phyloP scores from a whole-genome alignment of 2,113 vertebrate species.

The Thinocorus orbignyianus region DNA sequence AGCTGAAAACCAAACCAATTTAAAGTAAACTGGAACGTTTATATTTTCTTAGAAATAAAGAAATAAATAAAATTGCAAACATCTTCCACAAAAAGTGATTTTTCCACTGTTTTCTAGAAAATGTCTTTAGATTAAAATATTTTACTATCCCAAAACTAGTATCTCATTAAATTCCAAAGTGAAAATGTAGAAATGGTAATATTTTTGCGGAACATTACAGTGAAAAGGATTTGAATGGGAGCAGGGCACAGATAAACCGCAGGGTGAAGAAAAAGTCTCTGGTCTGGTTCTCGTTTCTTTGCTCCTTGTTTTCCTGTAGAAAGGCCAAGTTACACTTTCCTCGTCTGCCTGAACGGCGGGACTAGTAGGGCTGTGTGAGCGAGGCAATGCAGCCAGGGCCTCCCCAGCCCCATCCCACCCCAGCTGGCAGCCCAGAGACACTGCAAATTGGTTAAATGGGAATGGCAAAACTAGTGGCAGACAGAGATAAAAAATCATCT shows the following conservation, averaged over 20 bases:
- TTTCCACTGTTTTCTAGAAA: neutral
- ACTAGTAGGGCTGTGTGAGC: neutral
- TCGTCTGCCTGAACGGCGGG: neutral
- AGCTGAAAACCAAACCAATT: neutral
- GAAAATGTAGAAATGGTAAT: neutral
- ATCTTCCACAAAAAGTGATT: too few relatives aligned
- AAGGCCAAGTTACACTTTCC: neutral
- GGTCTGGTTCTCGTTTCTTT: neutral
- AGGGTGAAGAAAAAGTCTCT: neutral
- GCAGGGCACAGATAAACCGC: neutral
- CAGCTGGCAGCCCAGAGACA: neutral
- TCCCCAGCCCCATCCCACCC: accelerated
- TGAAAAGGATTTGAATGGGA: neutral
- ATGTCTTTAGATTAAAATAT: neutral
- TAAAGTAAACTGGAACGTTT: neutral
- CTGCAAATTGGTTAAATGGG: neutral
- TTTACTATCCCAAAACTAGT: neutral
- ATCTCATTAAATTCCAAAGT: neutral
- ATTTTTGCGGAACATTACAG: neutral
- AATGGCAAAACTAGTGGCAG: neutral
- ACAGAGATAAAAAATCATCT: neutral
- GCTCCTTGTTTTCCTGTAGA: neutral
- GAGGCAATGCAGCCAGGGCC: neutral
- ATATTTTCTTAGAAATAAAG: neutral
- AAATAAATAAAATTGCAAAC: neutral